Base-by-base conservation (phyloP, 2,113 vertebrate species). In the Cheilinus undulatus region DNA sequence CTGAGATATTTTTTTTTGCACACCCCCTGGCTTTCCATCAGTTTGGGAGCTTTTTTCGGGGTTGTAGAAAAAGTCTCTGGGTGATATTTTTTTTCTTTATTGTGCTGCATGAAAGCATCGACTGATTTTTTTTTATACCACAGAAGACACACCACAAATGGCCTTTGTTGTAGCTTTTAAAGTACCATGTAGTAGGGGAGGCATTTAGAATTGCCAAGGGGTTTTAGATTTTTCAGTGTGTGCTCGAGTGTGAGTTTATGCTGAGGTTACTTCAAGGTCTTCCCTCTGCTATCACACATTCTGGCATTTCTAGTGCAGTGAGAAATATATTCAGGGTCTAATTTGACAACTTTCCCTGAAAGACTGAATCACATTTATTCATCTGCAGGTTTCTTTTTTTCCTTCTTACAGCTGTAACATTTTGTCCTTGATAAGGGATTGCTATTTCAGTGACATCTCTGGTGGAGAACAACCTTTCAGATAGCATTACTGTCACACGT, bases 181-280 rank as follows among this genome's bases (percentile, higher is more conserved):
- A 49, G 54, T 8, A 1, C 30, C 7, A 40, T 45, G 42, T 45
- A 45, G 42, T 20, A 49, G 28, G 28, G 32, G 24, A 53, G 58
- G 43, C 46, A 26, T 78, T 79, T 49, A 10, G 27, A 60, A 36
- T 27, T 12, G 28, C 51, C 61, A 11, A 7, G 32, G 69, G 63
- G 61, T 48, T 19, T 49, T 40, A 30, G 45, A 36, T 43, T 53
- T 56, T 67, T 0, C 3, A 30, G 1, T n/a, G 24, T 67, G 50
- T 27, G 45, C 15, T 14, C 32, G 43, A 51, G 56, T 52, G 19
- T 22, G 8, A 56, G 38, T 60, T 28, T 34, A 30, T 27, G 42
- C 23, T 49, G 45, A 74, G 81, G 78, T 72, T 68, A 84, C 54
- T 68, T 82, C 56, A 80, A 84, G 82, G 76, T 81, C 68, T 61